Conservation (phyloP, 2,888 invertebrate genomes). For the Cephus pygmeus region DNA sequence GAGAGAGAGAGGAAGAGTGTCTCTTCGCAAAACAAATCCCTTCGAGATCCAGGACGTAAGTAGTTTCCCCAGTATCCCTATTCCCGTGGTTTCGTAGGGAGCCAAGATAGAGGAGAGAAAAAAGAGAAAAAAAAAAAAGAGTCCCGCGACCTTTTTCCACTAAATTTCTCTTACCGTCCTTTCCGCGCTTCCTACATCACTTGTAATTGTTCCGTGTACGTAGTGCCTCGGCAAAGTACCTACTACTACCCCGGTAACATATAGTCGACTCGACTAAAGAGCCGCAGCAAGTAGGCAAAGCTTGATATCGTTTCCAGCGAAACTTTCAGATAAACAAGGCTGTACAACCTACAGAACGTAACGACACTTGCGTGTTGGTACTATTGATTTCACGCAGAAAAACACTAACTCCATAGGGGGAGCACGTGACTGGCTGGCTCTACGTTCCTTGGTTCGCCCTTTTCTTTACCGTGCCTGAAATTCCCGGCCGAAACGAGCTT, state of each 20-base stretch:
- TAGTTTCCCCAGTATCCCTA: neutral
- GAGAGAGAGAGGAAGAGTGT: neutral
- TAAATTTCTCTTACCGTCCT: neutral
- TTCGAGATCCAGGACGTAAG: neutral
- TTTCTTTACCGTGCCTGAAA: neutral
- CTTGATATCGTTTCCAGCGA: neutral
- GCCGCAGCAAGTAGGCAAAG: no score
- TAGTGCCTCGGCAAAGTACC: neutral
- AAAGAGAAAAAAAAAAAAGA: neutral
- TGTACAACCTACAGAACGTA: neutral
- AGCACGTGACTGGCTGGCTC: neutral
- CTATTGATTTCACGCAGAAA: neutral
- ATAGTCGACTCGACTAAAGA: neutral
- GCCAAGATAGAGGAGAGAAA: neutral
- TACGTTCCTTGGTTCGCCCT: neutral
- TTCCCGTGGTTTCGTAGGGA: neutral
- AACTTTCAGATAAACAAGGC: neutral
- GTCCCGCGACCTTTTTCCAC: neutral
- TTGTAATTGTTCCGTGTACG: neutral
- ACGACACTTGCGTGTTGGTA: neutral
- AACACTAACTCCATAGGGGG: neutral
- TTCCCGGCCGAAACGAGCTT: neutral
- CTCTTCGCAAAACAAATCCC: neutral
- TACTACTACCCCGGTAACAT: neutral
- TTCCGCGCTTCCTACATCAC: neutral